A percentile compares a stretch with the other conserved stretches of the same genome.
Evolutionary conservation across 2,888 invertebrate genomes (phyloP).

Genomic region (Agrypnus murinus): DNA sequence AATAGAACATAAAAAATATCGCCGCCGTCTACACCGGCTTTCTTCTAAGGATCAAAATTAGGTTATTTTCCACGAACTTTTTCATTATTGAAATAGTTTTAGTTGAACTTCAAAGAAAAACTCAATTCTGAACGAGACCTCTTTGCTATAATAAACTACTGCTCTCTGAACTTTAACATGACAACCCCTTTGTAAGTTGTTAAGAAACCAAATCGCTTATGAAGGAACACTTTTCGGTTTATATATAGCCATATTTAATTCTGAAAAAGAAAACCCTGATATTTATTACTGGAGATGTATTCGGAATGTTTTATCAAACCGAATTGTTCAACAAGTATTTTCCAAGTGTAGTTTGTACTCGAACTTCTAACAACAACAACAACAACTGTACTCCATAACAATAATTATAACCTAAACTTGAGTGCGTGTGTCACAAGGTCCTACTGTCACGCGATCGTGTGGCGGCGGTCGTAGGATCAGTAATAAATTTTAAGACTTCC

Average conservation of each 20-base stretch:
- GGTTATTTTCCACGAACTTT: conserved; percentile 1
- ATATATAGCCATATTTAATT: too few species aligned
- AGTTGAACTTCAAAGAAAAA: not conserved
- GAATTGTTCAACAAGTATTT: conserved; percentile 4
- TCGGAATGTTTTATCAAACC: not conserved
- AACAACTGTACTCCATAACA: not conserved
- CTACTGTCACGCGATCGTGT: conserved; percentile 26
- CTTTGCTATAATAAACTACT: conserved; percentile 19
- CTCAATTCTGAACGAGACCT: not conserved
- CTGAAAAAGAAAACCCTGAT: too few species aligned
- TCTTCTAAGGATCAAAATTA: too few species aligned
- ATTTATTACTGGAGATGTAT: too few species aligned
- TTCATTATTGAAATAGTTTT: conserved; percentile 15
- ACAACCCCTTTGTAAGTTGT: conserved; percentile 5
- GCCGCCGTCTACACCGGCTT: too few species aligned
- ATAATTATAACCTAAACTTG: conserved; percentile 5
- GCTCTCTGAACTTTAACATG: conserved; percentile 3
- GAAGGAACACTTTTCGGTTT: not conserved
- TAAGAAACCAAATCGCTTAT: conserved; percentile 7
- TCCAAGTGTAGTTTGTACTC: not conserved
- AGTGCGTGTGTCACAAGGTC: conserved; percentile 27
- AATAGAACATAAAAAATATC: too few species aligned
- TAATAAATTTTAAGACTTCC: conserved; percentile 24
- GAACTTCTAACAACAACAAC: not conserved
- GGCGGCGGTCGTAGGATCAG: conserved; percentile 21